Base-by-base conservation (phyloP, 2,797 vertebrate genomes). In the Notoglanidium macrostoma region DNA sequence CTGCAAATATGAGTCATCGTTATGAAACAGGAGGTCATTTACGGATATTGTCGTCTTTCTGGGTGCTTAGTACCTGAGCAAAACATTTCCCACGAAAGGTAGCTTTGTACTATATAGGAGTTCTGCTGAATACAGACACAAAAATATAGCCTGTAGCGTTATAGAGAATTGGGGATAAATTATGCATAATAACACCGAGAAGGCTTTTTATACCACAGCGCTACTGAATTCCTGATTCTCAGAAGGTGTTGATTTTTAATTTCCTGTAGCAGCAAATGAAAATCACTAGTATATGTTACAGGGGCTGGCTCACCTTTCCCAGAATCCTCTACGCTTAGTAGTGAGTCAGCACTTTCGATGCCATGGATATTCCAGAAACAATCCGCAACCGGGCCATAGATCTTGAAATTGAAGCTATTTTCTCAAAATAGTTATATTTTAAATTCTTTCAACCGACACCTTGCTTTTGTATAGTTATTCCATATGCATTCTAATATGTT, bases 1-100 rank as follows among this genome's bases (percentile, higher is more conserved):
- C 12, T n/a, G 35, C 40, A 35, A 35, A 40, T 55, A 29, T 86
- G 79, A 80, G 40, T 87, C 87, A 85, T 19, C 1, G n/a, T 32
- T 32, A 51, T 32, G 26, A 51, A 51, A 32, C 8, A 2, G 26
- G 29, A 68, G n/a, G 46, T 68, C 63, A 1, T 51, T 83, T 51
- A 68, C 23, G 35, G 81, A 67, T 32, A 65, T 49, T 2, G 17
- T 26, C 32, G 23, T 32, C 51, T 78, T 4, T 32, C 76, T 51
- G 26, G 17, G 32, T 21, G 14, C 26, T 76, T 78, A 10, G n/a
- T 54, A 77, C 73, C 76, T 57, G 29, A 35, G 23, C 26, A 54
- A 29, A 17, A 54, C 46, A 32, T 7, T 54, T 78, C 76, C 76
- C 29, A 35, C 1, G 5, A 12, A 35, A 17, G 35, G 10, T 11